Conservation (phyloP, 2,888 invertebrate species). For the Sinodicranocentrus sp. region DNA sequence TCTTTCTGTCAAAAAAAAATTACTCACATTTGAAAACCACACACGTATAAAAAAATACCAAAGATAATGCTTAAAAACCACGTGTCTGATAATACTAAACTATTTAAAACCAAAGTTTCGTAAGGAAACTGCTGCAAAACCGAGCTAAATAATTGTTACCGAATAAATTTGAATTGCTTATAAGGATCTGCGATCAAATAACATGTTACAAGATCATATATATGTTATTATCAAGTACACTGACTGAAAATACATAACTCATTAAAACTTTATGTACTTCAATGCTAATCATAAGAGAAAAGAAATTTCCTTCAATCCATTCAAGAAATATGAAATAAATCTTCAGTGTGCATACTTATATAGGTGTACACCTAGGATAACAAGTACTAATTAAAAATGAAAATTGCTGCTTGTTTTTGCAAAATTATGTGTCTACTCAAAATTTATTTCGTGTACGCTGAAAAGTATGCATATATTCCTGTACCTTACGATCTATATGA, state of each 20-base stretch:
- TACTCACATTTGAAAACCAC: neutral
- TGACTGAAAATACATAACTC: constrained; percentile 53
- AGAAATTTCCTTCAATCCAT: constrained; percentile 5
- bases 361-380: neutral
- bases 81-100: constrained; percentile 24
- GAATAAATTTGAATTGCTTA: constrained; percentile 13
- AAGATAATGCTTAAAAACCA: neutral
- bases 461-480: constrained; percentile 28
- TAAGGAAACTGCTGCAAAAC: constrained; percentile 30
- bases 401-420: neutral
- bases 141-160: constrained; percentile 34
- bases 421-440: neutral
- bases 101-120: constrained; percentile 17
- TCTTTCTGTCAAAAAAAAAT: neutral
- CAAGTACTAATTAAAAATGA: neutral
- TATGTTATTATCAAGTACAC: constrained; percentile 41
- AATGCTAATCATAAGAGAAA: neutral
- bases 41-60: constrained; percentile 17
- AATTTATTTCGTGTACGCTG: constrained; percentile 1
- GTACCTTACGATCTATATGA: constrained; percentile 33
- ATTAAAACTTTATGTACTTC: constrained; percentile 11
- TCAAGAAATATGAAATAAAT: constrained; percentile 4
- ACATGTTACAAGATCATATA: neutral
- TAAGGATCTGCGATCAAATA: constrained; percentile 22
- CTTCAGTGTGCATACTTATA: neutral